Base-by-base conservation (phyloP, 2,797 vertebrate species). In the Acanthurus tractus region DNA sequence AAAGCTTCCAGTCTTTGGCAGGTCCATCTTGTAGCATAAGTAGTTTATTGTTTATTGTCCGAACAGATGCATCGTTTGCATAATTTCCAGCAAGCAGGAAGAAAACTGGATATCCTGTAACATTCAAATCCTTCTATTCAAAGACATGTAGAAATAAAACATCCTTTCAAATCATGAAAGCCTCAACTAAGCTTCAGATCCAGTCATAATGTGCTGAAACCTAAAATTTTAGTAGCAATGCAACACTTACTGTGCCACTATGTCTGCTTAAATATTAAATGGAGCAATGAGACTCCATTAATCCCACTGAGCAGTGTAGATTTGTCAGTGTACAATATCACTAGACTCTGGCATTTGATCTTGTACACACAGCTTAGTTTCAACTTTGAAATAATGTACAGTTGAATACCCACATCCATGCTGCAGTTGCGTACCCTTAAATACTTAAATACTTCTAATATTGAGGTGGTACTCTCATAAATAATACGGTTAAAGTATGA, bases 1-100 rank as follows among this genome's bases (percentile, higher is more conserved):
- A 73, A 78, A 62, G 25, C 74, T 76, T 63, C 29, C 49, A 22
- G 57, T 61, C 64, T 63, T 63, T 50, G 50, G 53, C 49, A 48
- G 13, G 49, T 56, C 20, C 40, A 38, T 42, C 61, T 18, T 15
- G 4, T 42, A 65, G 63, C 15, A 83, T 74, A 66, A 75, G 1
- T n/a, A 3, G 9, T 14, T 69, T 65, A 78, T 72, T 88, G 84
- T 80, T 71, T 82, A 55, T 65, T 74, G 67, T 45, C 25, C 34
- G 18, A 75, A 70, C 65, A 74, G 78, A 70, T 84, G 79, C 36
- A 34, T 63, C 44, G 49, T 83, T 82, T 78, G 65, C 70, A 76
- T 81, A 67, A 70, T 70, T 68, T 61, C 45, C 36, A 14, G 59
- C 20, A 46, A 48, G 34, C 57, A 69, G 55, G 74, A 76, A 48